Percentiles rank a stretch among this genome's conserved stretches.
phyloP scores from a whole-genome alignment of 1,140 invertebrate genomes.

The Agrilus planipennis region DNA sequence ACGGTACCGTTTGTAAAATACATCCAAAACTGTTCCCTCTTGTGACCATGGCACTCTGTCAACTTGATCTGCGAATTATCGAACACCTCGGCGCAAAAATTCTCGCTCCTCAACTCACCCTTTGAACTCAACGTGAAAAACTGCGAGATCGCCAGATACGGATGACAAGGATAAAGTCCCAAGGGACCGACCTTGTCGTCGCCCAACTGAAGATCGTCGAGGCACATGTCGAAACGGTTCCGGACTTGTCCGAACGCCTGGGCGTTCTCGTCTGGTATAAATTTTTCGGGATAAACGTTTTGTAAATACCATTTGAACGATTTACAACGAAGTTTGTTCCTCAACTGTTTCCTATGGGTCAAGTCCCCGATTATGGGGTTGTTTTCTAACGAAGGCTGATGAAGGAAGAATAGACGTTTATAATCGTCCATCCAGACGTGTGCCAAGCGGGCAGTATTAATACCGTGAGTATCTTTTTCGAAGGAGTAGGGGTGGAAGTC shows the following conservation, averaged over 20 bases:
- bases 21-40: conserved; percentile 48
- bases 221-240: conserved; percentile 49
- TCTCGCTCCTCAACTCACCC: conserved; percentile 65
- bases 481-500: conserved; percentile 91
- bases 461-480: conserved; percentile 83
- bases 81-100: conserved; percentile 49
- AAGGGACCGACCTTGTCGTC: conserved; percentile 56
- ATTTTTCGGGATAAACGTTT: conserved; percentile 75
- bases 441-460: conserved; percentile 83
- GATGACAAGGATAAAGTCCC: conserved; percentile 67
- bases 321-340: conserved; percentile 63
- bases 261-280: conserved; percentile 72
- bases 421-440: conserved; percentile 98
- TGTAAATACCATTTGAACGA: conserved; percentile 71
- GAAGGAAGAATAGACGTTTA: conserved; percentile 32
- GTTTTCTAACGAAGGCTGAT: conserved; percentile 31
- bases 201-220: conserved; percentile 67
- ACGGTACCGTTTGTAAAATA: conserved; percentile 22
- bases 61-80: conserved; percentile 37
- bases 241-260: conserved; percentile 52
- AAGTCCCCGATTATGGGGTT: conserved; percentile 54
- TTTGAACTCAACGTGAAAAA: conserved; percentile 58
- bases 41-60: conserved; percentile 40
- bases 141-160: conserved; percentile 50
- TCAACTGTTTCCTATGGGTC: conserved; percentile 52